Conservation (phyloP, 1,140 invertebrate species). For the Hylyphantes graminicola region DNA sequence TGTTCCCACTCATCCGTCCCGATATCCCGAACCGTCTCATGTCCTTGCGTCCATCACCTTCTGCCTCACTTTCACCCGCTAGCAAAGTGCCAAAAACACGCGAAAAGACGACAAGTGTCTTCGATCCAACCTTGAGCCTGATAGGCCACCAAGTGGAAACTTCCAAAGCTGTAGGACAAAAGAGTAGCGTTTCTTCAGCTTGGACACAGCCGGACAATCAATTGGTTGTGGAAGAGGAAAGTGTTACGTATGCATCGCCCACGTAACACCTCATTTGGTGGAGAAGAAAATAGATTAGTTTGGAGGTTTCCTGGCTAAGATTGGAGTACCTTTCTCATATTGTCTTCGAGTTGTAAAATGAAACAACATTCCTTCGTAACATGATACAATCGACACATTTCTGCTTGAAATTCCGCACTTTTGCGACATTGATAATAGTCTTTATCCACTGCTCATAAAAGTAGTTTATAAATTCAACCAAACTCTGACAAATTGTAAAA, state of each 20-base stretch:
- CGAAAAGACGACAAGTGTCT: constrained; percentile 10
- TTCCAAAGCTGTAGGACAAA: constrained; percentile 5
- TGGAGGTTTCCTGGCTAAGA: too few species aligned
- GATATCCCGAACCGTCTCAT: constrained; percentile 57
- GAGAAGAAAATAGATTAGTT: background rate
- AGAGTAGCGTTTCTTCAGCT: constrained; percentile 15
- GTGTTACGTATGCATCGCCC: constrained; percentile 40
- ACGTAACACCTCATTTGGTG: constrained; percentile 25
- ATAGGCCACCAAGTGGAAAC: constrained; percentile 51
- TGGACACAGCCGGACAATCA: constrained; percentile 35
- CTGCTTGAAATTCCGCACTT: too few species aligned
- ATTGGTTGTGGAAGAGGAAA: constrained; percentile 22
- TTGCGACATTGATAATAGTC: too few species aligned
- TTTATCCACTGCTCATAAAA: too few species aligned
- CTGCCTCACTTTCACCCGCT: constrained; percentile 15
- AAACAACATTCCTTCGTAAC: too few species aligned
- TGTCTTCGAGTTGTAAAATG: too few species aligned
- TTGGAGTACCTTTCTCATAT: too few species aligned
- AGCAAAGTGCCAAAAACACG: constrained; percentile 32
- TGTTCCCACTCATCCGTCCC: constrained; percentile 57
- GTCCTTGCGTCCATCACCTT: constrained; percentile 51
- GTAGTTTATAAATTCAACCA: too few species aligned
- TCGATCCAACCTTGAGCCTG: constrained; percentile 44
- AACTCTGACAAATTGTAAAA: too few species aligned
- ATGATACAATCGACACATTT: too few species aligned